phyloP scores from a whole-genome alignment of 2,113 vertebrate genomes.

The Aphelocoma coerulescens region DNA sequence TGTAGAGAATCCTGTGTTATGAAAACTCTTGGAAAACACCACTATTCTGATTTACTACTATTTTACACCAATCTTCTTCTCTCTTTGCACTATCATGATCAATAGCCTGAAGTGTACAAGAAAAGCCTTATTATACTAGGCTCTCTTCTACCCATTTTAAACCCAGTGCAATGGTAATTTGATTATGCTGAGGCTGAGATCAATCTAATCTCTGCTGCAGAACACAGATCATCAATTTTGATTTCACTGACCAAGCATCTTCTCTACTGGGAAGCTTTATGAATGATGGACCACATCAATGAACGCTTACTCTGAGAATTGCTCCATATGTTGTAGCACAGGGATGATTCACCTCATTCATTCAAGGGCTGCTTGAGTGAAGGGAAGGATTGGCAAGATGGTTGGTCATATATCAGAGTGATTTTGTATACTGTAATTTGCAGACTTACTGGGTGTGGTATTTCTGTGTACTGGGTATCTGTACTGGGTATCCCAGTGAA shows the following conservation, averaged over 20 bases:
- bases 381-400: neutral
- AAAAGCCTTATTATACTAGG: neutral
- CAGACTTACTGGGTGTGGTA: neutral
- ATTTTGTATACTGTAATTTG: neutral
- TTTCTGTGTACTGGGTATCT: neutral
- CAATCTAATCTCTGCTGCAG: conserved; percentile 46
- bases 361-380: conserved; percentile 4
- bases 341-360: conserved; percentile 44
- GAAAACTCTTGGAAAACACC: neutral
- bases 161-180: conserved; percentile 21
- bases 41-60: neutral
- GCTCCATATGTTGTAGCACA: conserved; percentile 46
- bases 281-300: conserved; percentile 62
- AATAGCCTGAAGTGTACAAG: neutral
- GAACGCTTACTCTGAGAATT: conserved; percentile 24
- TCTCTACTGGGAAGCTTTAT: conserved; percentile 15
- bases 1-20: neutral
- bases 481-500: neutral
- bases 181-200: conserved; percentile 27
- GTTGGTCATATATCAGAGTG: neutral
- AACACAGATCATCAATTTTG: conserved; percentile 53
- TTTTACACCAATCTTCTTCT: neutral
- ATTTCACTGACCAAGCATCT: conserved; percentile 43
- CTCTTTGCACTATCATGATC: neutral
- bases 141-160: neutral